Base-by-base conservation (phyloP, 2,113 vertebrate genomes). In the Sitta europaea region DNA sequence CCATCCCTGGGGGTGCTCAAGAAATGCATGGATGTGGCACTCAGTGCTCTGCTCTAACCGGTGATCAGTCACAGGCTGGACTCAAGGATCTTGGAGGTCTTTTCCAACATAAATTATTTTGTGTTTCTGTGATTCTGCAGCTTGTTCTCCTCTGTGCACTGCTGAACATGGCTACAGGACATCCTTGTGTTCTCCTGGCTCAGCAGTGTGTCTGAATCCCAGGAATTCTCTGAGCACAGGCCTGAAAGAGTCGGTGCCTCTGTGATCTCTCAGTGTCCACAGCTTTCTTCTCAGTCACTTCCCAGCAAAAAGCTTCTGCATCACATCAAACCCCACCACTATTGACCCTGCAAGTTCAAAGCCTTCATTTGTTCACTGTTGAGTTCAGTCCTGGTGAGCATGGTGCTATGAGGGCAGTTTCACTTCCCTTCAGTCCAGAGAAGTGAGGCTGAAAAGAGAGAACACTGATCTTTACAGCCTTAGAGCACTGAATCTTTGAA, bases 231-330 rank as follows among this genome's bases (percentile, higher is more conserved):
- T 11, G 14, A 75, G 24, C 25, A 54, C 12, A 54, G 35, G 18
- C 7, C 43, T 5, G 0, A 70, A 42, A 27, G 53, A 27, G 7
- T 14, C 2, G 1, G 5, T 47, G 33, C 22, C 24, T 51, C 22
- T 27, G 12, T 51, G 54, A 29, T 22, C 5, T 2, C 14, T n/a
- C 42, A 9, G 9, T 14, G 13, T 10, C 17, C 29, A 40, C 38
- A 80, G 29, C 27, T 33, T 48, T 57, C 17, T 62, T 61, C 22
- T 36, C n/a, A 55, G 27, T 15, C 36, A 17, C 4, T 66, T 90
- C 28, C 0, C 4, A 57, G 6, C 9, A 14, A 84, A 79, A 80
- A 9, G 2, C 29, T 31, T 55, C 50, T 17, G 2, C 13, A 10
- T n/a, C 50, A 3, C 57, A 71, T 11, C 8, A 74, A 53, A 90